Percentiles rank a stretch among this genome's conserved stretches.
Evolutionary conservation across 2,113 vertebrate species (phyloP).

Genomic region (Apodemus sylvaticus): DNA sequence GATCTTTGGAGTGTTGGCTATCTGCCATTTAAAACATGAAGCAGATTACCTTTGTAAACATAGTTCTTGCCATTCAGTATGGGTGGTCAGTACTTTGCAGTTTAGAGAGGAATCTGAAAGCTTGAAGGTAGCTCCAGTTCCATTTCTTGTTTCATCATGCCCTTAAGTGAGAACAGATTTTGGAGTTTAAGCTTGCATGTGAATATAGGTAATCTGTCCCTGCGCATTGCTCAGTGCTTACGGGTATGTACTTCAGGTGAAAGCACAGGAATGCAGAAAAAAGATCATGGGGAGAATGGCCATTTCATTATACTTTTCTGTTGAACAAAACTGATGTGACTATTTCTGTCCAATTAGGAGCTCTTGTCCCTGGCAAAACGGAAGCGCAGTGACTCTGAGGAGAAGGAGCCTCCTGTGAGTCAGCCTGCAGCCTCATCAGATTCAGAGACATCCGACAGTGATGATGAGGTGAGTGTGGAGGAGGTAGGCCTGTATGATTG

Average conservation of each 20-base stretch:
- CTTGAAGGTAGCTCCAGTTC: not conserved
- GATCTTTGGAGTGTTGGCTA: not conserved
- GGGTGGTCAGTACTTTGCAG: not conserved
- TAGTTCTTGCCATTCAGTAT: not conserved
- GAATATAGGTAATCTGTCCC: not conserved
- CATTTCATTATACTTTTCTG: conserved; percentile 39
- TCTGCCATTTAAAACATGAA: not conserved
- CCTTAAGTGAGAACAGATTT: not conserved
- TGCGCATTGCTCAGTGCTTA: not conserved
- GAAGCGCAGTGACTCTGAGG: conserved; percentile 96
- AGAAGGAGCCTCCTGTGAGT: conserved; percentile 94
- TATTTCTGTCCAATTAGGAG: conserved; percentile 86
- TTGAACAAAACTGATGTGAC: conserved; percentile 45
- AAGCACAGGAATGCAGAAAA: not conserved
- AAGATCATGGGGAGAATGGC: not conserved
- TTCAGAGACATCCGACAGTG: conserved; percentile 97
- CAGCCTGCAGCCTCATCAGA: conserved; percentile 97
- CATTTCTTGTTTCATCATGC: not conserved
- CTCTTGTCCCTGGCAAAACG: conserved; percentile 96
- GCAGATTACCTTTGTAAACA: not conserved
- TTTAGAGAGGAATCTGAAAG: conserved; percentile 16
- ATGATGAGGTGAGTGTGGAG: conserved; percentile 91
- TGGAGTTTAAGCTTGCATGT: not conserved
- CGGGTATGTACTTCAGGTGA: not conserved
- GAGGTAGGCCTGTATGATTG: not conserved